phyloP scores from a whole-genome alignment of 2,797 vertebrate species.

The Philypnodon macrostomus region DNA sequence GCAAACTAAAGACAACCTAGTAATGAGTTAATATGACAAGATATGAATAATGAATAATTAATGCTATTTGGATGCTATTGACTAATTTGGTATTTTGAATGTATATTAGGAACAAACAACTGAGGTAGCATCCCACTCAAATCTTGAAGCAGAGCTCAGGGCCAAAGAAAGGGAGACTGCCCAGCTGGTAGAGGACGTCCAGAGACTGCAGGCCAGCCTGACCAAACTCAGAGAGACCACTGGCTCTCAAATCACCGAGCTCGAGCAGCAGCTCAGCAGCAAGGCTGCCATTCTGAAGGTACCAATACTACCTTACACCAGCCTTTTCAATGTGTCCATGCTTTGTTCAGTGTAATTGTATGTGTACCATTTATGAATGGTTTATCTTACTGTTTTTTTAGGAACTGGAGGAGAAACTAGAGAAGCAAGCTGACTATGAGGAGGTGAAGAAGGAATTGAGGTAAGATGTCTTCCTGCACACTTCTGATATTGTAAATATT shows the following conservation, averaged over 20 bases:
- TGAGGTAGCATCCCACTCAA: slow-evolving; percentile 85
- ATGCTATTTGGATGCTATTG: slow-evolving; percentile 6
- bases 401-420: slow-evolving; percentile 97
- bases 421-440: slow-evolving; percentile 94
- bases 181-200: slow-evolving; percentile 95
- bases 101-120: slow-evolving; percentile 81
- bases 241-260: slow-evolving; percentile 89
- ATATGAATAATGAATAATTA: too few species aligned
- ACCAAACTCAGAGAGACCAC: slow-evolving; percentile 93
- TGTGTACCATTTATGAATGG: slow-evolving; percentile 1
- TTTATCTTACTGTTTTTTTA: slow-evolving; percentile 42
- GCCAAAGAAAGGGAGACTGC: slow-evolving; percentile 94
- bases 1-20: too few species aligned
- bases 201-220: slow-evolving; percentile 97
- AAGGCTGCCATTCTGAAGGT: slow-evolving; percentile 92
- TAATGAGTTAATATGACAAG: too few species aligned
- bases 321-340: neutral
- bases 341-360: slow-evolving; percentile 12
- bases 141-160: slow-evolving; percentile 91
- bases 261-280: slow-evolving; percentile 92
- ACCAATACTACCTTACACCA: slow-evolving; percentile 11
- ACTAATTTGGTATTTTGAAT: neutral
- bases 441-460: slow-evolving; percentile 98
- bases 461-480: slow-evolving; percentile 73
- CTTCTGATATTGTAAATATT: slow-evolving; percentile 40